Evolutionary conservation across 2,797 vertebrate genomes (phyloP).

Genomic region (Anguilla anguilla): DNA sequence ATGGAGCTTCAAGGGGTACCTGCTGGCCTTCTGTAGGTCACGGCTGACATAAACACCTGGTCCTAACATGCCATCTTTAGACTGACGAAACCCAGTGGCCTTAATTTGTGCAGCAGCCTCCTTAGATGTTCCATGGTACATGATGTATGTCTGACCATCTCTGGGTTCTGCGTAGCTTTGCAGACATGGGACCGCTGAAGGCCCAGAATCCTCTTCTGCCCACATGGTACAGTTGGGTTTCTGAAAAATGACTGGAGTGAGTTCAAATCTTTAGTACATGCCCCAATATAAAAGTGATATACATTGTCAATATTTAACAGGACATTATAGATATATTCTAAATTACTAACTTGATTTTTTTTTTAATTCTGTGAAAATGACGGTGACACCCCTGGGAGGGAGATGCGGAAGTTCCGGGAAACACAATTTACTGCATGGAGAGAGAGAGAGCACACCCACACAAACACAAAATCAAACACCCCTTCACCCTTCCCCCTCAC

Average conservation of each 20-base stretch:
- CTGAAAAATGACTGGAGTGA: background rate
- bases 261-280: background rate
- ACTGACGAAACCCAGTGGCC: constrained; percentile 27
- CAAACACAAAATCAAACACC: no score
- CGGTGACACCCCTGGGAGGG: no score
- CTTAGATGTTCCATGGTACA: constrained; percentile 67
- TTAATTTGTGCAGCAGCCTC: constrained; percentile 5
- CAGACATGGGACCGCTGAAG: background rate
- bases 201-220: constrained; percentile 49
- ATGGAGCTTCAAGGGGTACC: constrained; percentile 40
- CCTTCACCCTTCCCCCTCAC: no score
- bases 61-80: constrained; percentile 56
- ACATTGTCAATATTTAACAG: background rate
- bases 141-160: constrained; percentile 37
- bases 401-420: no score
- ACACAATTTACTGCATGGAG: no score
- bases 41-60: constrained; percentile 67
- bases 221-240: constrained; percentile 37
- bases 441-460: no score
- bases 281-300: background rate
- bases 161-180: background rate
- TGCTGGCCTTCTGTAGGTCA: constrained; percentile 62
- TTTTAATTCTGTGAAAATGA: no score
- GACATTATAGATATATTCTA: background rate
- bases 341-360: no score